Base-by-base conservation (phyloP, 2,797 vertebrate species). In the Ctenopoma kingsleyae region DNA sequence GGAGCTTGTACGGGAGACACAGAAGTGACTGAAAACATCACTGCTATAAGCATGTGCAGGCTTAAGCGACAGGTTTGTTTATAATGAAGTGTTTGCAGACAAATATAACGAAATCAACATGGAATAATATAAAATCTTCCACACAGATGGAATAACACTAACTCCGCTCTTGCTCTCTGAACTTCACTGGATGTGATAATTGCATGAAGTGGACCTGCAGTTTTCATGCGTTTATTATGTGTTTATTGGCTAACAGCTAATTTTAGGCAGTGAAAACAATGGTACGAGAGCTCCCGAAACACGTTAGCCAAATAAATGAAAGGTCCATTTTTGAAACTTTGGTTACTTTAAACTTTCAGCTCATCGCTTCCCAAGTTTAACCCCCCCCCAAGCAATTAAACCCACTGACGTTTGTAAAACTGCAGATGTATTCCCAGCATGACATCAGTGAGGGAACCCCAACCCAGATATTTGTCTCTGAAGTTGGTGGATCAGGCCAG, bases 231-330 rank as follows among this genome's bases (percentile, higher is more conserved):
- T 84, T 67, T 74, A 77, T 71, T 47, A 51, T 51, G 74, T 80
- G 66, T 76, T 85, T 78, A 80, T 74, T 67, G 36, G 59, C 43
- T 67, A 38, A 60, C 66, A 58, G 69, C 23, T 72, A 51, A 67
- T 74, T 58, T 60, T 27, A 55, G 32, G 9, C 12, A 50, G 40
- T 63, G 19, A 66, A 73, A 65, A 50, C 23, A 64, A 40, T 46
- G 19, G n/a, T 5, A 38, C 40, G 32, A 11, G 46, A 48, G 36
- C 0, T 3, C 27, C 32, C 8, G 8, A 32, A 8, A 32, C 8
- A 32, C 30, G 30, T 48, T 40, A 20, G 20, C 5, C 17, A 57
- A 0, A 56, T 6, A n/a, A 65, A 25, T 41, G 13, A 54, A 41
- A 54, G 3, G 41, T 49, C 15, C 1, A 22, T 19, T n/a, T 57